These are phyloP conservation scores for Phataginus tricuspis DNA, from an alignment of 2,797 vertebrate species.

Conservation along the genomic window DNA sequence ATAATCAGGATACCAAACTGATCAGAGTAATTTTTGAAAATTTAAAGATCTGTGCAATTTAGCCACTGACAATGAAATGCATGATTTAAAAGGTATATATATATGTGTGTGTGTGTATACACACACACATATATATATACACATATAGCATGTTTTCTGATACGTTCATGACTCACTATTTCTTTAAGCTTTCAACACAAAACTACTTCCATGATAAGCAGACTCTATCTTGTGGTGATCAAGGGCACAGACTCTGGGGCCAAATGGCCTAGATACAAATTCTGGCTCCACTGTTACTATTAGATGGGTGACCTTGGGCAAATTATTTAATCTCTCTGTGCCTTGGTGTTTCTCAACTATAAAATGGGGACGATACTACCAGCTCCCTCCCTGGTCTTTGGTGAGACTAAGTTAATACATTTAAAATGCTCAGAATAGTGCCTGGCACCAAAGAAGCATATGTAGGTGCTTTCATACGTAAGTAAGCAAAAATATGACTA, in stretches of 20 bases:
- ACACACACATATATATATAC: too few species aligned
- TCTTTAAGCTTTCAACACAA: slow-evolving; percentile 13
- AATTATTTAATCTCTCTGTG: neutral
- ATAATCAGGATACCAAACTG: slow-evolving; percentile 51
- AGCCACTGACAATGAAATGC: neutral
- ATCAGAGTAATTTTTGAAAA: slow-evolving; percentile 53
- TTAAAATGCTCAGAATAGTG: neutral
- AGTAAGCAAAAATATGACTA: neutral
- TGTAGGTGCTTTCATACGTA: neutral
- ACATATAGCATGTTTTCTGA: neutral
- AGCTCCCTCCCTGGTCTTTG: neutral
- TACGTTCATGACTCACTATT: neutral
- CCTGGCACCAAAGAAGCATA: neutral
- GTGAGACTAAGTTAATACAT: neutral
- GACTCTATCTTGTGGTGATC: neutral
- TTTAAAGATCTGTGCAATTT: slow-evolving; percentile 6
- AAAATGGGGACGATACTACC: neutral
- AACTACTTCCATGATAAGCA: neutral
- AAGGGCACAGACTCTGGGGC: neutral
- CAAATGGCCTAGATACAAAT: neutral
- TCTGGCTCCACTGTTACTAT: neutral
- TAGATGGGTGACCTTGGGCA: neutral
- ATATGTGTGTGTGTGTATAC: too few species aligned
- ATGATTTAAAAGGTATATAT: slow-evolving; percentile 3
- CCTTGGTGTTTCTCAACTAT: neutral